Evolutionary conservation across 2,797 vertebrate species (phyloP), one percentile per base, ranked within the genome.

Genomic region (Danio kyathit): DNA sequence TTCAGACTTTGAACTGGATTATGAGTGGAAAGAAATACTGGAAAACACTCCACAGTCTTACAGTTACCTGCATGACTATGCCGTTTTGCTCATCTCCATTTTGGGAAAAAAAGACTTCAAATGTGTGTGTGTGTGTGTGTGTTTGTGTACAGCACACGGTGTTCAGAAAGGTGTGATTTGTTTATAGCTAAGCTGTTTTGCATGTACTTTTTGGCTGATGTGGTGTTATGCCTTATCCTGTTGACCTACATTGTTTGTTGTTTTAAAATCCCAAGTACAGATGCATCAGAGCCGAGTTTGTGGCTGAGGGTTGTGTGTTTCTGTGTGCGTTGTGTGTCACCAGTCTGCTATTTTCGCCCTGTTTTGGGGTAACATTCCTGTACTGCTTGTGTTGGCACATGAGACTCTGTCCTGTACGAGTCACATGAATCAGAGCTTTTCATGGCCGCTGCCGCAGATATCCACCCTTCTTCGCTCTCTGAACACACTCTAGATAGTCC

Each of bases 341-440:
- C 16, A 40, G 67, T 78, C 91, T 92, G 88, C 90, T 88, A 89
- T 90, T 91, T 93, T 93, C 88, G 87, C 90, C 91, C 89, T 92
- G 91, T 91, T 87, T 91, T 89, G 89, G 88, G 19, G 43, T 70
- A 66, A 87, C 91, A 94, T 95, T 92, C 92, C 92, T 94, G 88
- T 83, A 74, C 90, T 94, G 93, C 94, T 95, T 94, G 92, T 90
- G 90, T 95, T 95, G 94, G 94, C 94, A 93, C 29, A 90, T 88
- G 79, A 73, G 88, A 88, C 89, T 87, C 85, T 82, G 85, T 88
- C 89, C 88, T 92, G 89, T 84, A 83, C 90, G 89, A 84, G 87
- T 92, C 89, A 90, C 88, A 94, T 95, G 95, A 96, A 96, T 93
- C 90, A 87, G 82, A 88, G 91, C 86, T 92, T 95, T 95, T 96